Evolutionary conservation across 2,113 vertebrate genomes (phyloP).

Genomic region (Bos javanicus): DNA sequence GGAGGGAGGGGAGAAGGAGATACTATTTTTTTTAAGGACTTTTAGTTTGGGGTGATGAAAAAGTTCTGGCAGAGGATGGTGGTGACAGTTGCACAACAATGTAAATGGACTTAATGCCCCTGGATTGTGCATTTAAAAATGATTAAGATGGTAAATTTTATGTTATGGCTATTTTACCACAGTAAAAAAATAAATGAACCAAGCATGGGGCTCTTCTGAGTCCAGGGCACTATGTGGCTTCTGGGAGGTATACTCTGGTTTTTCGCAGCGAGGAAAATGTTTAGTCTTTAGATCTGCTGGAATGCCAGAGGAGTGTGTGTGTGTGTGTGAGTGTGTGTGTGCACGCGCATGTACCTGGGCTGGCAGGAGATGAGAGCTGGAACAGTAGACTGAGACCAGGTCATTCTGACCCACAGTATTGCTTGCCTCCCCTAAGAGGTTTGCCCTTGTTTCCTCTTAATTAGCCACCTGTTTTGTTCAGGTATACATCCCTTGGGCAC

Average conservation of each 20-base stretch:
- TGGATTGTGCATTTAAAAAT: not conserved
- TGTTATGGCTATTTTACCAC: not conserved
- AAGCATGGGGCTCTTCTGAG: not conserved
- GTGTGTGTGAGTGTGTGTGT: fast-evolving
- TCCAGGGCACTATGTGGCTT: not conserved
- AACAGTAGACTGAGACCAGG: not conserved
- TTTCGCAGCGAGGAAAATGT: not conserved
- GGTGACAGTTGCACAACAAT: not conserved
- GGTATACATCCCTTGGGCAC: not conserved
- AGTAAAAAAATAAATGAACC: not conserved
- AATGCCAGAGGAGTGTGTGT: not conserved
- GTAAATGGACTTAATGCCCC: not conserved
- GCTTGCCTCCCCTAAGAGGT: not conserved
- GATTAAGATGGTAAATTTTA: not conserved
- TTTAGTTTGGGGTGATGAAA: not conserved
- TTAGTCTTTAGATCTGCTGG: not conserved
- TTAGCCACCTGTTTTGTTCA: not conserved
- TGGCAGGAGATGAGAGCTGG: not conserved
- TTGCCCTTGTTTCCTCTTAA: not conserved
- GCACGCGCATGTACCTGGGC: fast-evolving
- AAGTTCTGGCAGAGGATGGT: not conserved
- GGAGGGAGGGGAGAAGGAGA: not conserved
- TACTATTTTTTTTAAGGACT: not conserved
- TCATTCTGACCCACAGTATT: not conserved
- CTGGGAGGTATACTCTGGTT: not conserved